Evolutionary conservation across 2,797 vertebrate species (phyloP).

Genomic region (Clarias platycephalus): DNA sequence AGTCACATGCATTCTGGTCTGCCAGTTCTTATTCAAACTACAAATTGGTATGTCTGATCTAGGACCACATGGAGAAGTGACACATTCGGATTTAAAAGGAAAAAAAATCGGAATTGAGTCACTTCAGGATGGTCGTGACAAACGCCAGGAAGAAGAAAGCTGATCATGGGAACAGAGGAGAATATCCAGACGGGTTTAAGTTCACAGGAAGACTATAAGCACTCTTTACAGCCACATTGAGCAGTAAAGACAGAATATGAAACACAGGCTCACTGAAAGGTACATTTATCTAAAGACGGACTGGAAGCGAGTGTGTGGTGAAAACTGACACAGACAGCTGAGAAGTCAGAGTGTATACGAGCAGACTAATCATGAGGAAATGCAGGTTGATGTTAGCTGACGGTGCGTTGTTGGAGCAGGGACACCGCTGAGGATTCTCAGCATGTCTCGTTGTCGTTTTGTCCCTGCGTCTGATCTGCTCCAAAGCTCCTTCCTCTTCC

Average conservation of each 20-base stretch:
- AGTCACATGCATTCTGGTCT: too few species aligned
- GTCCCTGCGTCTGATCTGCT: constrained; percentile 46
- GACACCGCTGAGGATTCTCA: constrained; percentile 59
- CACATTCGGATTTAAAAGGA: too few species aligned
- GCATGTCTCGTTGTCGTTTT: constrained; percentile 41
- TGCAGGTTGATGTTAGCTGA: background rate
- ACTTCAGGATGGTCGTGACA: too few species aligned
- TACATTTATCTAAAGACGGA: background rate
- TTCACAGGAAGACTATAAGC: background rate
- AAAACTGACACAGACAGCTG: background rate
- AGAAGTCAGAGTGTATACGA: constrained; percentile 19
- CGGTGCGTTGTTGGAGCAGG: constrained; percentile 60
- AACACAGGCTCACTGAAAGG: background rate
- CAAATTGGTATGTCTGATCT: too few species aligned
- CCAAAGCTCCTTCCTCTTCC: constrained; percentile 27
- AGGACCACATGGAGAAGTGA: too few species aligned
- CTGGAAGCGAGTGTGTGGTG: background rate
- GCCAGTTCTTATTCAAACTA: too few species aligned
- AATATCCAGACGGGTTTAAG: background rate
- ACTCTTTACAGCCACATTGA: background rate
- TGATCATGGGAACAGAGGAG: too few species aligned
- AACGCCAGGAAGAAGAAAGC: too few species aligned
- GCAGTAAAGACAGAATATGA: background rate
- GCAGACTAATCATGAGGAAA: constrained; percentile 30
- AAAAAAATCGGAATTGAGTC: too few species aligned